These are phyloP conservation scores for Zelleria hepariella DNA, from an alignment of 2,888 invertebrate species.

Conservation along the genomic window DNA sequence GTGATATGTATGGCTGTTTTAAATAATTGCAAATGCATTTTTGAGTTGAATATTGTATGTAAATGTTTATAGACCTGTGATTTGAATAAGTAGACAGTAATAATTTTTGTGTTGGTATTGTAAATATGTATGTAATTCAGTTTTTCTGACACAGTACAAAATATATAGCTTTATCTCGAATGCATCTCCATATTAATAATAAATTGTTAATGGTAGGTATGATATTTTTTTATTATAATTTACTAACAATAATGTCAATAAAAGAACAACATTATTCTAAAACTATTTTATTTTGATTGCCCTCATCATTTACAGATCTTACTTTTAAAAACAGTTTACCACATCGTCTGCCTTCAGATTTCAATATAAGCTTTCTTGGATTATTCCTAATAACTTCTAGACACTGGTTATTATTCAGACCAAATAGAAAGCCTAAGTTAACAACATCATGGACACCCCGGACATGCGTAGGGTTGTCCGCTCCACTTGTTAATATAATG, in stretches of 20 bases:
- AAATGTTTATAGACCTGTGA: no score
- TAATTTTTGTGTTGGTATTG: no score
- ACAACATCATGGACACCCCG: slow-evolving; percentile 84
- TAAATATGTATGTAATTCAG: neutral
- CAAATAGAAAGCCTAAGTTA: slow-evolving; percentile 80
- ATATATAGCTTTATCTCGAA: neutral
- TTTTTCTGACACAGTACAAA: neutral
- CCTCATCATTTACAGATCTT: slow-evolving; percentile 20
- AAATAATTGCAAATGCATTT: no score
- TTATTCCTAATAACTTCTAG: slow-evolving; percentile 75
- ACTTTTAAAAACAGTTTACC: slow-evolving; percentile 57
- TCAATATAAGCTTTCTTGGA: slow-evolving; percentile 73
- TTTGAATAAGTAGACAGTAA: no score
- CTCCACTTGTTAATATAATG: slow-evolving; percentile 81
- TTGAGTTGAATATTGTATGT: no score
- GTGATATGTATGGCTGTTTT: no score
- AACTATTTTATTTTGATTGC: slow-evolving; percentile 28
- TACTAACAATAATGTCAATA: slow-evolving; percentile 19
- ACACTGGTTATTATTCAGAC: slow-evolving; percentile 78
- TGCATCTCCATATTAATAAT: neutral
- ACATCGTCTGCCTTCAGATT: slow-evolving; percentile 67
- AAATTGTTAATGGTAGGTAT: no score
- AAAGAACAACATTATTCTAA: slow-evolving; percentile 19
- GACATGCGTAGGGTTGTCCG: slow-evolving; percentile 68
- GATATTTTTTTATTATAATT: slow-evolving; percentile 10